These are phyloP conservation scores for Peromyscus nudipes DNA, from an alignment of 2,797 vertebrate genomes.

Conservation along the genomic window DNA sequence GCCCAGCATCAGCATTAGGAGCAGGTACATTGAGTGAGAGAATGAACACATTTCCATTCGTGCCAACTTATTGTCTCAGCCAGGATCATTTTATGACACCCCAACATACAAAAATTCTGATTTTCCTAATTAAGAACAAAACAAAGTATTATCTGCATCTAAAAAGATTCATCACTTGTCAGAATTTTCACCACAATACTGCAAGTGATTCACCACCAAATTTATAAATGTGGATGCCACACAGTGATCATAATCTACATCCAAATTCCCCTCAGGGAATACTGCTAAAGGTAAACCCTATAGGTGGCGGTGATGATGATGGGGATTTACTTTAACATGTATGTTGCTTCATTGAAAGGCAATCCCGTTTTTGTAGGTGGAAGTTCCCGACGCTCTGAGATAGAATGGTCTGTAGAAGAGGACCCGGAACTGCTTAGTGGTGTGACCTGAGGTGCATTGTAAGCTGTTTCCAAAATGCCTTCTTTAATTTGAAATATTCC, in stretches of 20 bases:
- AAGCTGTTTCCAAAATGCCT: constrained; percentile 80
- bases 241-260: not conserved
- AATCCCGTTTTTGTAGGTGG: constrained; percentile 90
- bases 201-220: not conserved
- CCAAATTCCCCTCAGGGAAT: not conserved
- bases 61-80: not conserved
- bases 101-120: not conserved
- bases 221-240: not conserved
- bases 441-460: constrained; percentile 80
- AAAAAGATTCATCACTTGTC: not conserved
- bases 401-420: constrained; percentile 85
- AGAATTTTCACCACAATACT: not conserved
- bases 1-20: not conserved
- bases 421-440: constrained; percentile 65
- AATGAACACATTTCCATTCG: not conserved
- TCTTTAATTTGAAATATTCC: constrained; percentile 80
- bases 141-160: not conserved
- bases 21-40: not conserved
- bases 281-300: not conserved
- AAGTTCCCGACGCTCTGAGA: constrained; percentile 90
- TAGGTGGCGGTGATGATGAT: not conserved
- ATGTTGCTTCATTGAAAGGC: constrained; percentile 63
- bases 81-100: not conserved
- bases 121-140: not conserved
- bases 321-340: not conserved